These are phyloP conservation scores for Athalia rosae DNA, from an alignment of 2,888 invertebrate genomes.

Conservation along the genomic window DNA sequence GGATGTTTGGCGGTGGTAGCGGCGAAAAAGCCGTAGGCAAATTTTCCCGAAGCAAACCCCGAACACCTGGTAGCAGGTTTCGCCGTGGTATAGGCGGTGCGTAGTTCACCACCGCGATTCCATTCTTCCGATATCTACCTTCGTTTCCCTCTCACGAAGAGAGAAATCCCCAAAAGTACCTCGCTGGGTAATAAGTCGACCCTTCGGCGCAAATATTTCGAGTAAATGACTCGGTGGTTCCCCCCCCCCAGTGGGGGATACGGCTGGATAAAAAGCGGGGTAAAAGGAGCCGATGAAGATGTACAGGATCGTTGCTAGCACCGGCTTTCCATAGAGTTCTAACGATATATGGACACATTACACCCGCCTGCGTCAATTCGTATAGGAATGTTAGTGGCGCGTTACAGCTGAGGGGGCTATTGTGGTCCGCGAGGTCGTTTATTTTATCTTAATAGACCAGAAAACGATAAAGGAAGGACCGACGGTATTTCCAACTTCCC, in stretches of 20 bases:
- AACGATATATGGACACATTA: conserved; percentile 23
- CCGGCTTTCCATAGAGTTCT: background rate
- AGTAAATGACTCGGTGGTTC: conserved; percentile 37
- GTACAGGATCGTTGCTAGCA: conserved; percentile 1
- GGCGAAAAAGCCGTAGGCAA: conserved; percentile 16
- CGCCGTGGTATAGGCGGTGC: background rate
- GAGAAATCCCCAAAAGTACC: conserved; percentile 25
- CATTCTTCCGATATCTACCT: background rate
- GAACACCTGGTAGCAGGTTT: conserved; percentile 14
- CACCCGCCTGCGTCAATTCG: background rate
- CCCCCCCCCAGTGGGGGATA: conserved; percentile 31
- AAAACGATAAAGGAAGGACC: conserved; percentile 43
- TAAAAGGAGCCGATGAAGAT: conserved; percentile 8
- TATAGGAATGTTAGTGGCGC: background rate
- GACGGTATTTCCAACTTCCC: conserved; percentile 3
- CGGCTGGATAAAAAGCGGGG: background rate
- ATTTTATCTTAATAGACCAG: conserved; percentile 46
- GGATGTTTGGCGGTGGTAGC: background rate
- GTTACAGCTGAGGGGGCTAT: background rate
- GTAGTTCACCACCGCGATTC: no score
- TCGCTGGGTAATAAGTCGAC: conserved; percentile 39
- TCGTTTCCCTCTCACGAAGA: conserved; percentile 4
- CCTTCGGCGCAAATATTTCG: conserved; percentile 26
- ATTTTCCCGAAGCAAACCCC: conserved; percentile 29
- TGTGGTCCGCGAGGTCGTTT: conserved; percentile 34